Base-by-base conservation (phyloP, 2,888 invertebrate species). In the Mechanitis mazaeus region DNA sequence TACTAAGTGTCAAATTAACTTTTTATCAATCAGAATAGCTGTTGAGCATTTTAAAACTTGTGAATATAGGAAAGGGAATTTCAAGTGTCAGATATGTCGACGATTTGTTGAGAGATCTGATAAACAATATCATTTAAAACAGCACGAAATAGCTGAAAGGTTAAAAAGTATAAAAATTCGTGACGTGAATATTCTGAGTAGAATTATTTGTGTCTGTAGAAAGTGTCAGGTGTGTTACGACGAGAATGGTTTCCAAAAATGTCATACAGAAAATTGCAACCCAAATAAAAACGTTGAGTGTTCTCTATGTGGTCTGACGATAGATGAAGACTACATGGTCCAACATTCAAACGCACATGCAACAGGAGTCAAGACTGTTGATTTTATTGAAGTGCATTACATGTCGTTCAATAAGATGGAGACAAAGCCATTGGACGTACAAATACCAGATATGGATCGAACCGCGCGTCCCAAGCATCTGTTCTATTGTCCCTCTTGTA, bases 211-310 rank as follows among this genome's bases (percentile, higher is more conserved):
- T 5, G 71, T 70, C 4, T 85, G 85, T 12, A 70, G 70, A 0
- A 71, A 75, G 7, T 85, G 84, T 33, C 12, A 59, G 0, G 9
- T 65, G 9, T 75, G 78, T 42, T 80, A 78, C 2, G 76, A 76
- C 0, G 81, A 82, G 7, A 45, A 65, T 0, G 53, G 61, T 0
- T 74, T 82, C 0, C 68, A 69, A 54, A 57, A 56, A 0, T 54
- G 60, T 5, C 84, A 84, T 47, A 64, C 68, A 0, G 65, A 61
- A 0, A 55, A 58, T 0, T 77, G 76, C 45, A 66, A 67, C 1
- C 67, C 60, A 0, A 64, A 58, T 0, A 59, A 66, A 0, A 58
- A 58, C 0, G 45, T 45, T 0, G 61, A 64, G 0, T 84, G 84
- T 12, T 4, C 58, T 0, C 56, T 63, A 0, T 85, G 84, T 31